Evolutionary conservation across 2,888 invertebrate genomes (phyloP), one percentile per base, ranked within the genome.

Genomic region (Chironomus tentans): DNA sequence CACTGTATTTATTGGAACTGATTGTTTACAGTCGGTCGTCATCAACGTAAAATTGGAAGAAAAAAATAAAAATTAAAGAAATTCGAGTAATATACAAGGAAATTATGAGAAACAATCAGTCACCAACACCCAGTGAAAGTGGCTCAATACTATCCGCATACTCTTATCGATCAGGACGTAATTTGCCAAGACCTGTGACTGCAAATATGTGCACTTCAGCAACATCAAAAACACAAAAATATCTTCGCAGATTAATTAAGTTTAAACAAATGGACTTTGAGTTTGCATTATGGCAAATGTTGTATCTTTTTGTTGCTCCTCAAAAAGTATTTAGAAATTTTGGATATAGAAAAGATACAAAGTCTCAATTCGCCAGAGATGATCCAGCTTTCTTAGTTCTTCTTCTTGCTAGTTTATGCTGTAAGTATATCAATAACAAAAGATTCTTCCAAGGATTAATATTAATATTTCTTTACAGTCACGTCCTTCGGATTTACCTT

Each of bases 201-300:
- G 88, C 87, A 21, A 89, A 88, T 80, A 87, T 87, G 79, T 91
- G 91, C 80, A 90, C 92, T 80, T 91, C 93, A 77, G 96, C 95
- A 2, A 91, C 95, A 62, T 91, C 93, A 65, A 96, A 97, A 85
- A 88, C 93, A 78, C 93, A 93, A 84, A 92, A 93, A 85, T 95
- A 95, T 84, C 85, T 97, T 73, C 86, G 93, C 79, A 88, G 95
- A 81, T 85, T 96, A 77, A 87, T 95, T 77, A 93, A 94, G 84
- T 96, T 97, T 82, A 90, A 94, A 81, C 98, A 98, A 85, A 99
- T 99, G 98, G 98, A 99, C 85, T 99, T 99, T 85, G 97, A 99
- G 83, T 98, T 97, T 86, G 98, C 98, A 0, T 86, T 93, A n/a
- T 99, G 98, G 98, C 98, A 99, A 87, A 98, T 98, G 95, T 84